Evolutionary conservation across 2,113 vertebrate species (phyloP).

Genomic region (Protomyctophum bolini): DNA sequence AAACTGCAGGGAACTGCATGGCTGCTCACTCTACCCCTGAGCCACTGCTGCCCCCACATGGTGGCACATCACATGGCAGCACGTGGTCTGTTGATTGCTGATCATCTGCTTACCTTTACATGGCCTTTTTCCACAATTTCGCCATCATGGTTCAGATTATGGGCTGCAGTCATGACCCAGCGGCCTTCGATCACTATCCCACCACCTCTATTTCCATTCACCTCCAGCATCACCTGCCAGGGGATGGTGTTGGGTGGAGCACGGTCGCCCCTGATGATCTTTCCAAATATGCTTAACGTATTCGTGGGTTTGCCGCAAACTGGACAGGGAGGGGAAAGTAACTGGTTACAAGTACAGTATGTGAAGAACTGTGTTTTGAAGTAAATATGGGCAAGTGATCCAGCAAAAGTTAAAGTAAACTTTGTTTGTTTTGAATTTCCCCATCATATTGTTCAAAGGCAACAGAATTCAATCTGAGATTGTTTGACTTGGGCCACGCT

Average conservation of each 20-base stretch:
- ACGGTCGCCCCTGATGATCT: slow-evolving; percentile 53
- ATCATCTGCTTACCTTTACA: slow-evolving; percentile 36
- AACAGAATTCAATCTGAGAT: too few relatives aligned
- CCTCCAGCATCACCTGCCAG: slow-evolving; percentile 69
- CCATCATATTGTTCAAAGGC: too few relatives aligned
- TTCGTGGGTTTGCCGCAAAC: slow-evolving; percentile 65
- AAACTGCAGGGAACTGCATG: too few relatives aligned
- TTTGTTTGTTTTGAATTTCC: not conserved
- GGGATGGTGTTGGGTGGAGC: slow-evolving; percentile 59
- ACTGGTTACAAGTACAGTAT: slow-evolving; percentile 8
- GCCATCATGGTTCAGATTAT: accelerated
- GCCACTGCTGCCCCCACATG: too few relatives aligned
- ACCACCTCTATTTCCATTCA: not conserved
- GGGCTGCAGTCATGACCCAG: slow-evolving; percentile 77
- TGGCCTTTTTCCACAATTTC: accelerated
- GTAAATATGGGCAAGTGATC: not conserved
- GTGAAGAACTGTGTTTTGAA: not conserved
- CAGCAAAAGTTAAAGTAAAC: not conserved
- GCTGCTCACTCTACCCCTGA: too few relatives aligned
- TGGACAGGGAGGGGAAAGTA: slow-evolving; percentile 27
- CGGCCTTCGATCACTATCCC: slow-evolving; percentile 67
- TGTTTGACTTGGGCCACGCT: too few relatives aligned
- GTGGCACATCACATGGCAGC: too few relatives aligned
- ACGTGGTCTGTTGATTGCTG: too few relatives aligned
- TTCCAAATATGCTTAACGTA: not conserved